Evolutionary conservation across 2,888 invertebrate genomes (phyloP).

Genomic region (Venusia cambrica): DNA sequence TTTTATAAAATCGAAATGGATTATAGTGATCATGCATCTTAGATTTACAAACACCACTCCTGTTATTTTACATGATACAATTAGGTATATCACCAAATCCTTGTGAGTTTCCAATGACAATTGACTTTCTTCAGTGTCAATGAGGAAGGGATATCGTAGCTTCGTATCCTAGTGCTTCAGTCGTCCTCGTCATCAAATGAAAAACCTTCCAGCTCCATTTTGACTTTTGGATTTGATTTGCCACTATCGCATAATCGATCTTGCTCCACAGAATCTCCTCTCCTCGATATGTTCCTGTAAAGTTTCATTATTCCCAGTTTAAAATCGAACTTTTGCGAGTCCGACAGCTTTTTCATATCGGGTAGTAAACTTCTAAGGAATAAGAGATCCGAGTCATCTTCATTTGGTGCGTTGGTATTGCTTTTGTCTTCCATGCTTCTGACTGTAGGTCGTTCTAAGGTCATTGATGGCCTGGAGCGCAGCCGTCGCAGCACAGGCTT

Average conservation of each 20-base stretch:
- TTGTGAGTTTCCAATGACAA: too few relatives aligned
- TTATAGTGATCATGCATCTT: too few relatives aligned
- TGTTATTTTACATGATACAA: too few relatives aligned
- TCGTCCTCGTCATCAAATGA: too few relatives aligned
- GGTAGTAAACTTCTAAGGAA: slow-evolving; percentile 12
- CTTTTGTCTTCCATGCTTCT: slow-evolving; percentile 4
- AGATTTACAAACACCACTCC: too few relatives aligned
- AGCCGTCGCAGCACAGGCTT: too few relatives aligned
- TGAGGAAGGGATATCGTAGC: too few relatives aligned
- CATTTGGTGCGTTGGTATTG: background rate
- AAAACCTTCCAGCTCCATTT: too few relatives aligned
- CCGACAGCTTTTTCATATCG: slow-evolving; percentile 7
- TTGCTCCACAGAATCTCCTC: background rate
- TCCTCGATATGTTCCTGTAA: slow-evolving; percentile 9
- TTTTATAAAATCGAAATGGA: too few relatives aligned
- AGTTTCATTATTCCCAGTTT: slow-evolving; percentile 13
- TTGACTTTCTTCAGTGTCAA: too few relatives aligned
- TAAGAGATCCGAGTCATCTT: slow-evolving; percentile 5
- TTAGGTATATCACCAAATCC: too few relatives aligned
- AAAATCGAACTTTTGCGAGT: slow-evolving; percentile 8
- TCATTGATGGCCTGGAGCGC: background rate
- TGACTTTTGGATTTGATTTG: background rate
- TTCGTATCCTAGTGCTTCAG: too few relatives aligned
- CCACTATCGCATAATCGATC: background rate
- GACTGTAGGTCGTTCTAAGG: slow-evolving; percentile 5